Base-by-base conservation (phyloP, 2,113 vertebrate species). In the Lycaon pictus region DNA sequence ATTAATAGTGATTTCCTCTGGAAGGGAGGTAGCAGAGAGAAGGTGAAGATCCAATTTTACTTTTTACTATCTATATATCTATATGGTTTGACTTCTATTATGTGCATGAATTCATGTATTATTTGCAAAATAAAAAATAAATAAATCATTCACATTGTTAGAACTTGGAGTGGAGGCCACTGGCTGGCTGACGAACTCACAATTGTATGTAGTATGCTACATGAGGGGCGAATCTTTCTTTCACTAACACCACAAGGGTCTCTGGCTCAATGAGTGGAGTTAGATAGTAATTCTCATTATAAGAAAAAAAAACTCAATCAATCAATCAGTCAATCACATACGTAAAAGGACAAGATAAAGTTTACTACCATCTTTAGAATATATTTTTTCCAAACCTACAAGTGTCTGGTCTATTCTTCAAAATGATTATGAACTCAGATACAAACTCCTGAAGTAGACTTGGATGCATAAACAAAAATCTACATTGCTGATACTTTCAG, bases 21-120 rank as follows among this genome's bases (percentile, higher is more conserved):
- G 4, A 43, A 60, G 23, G 22, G 65, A 27, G 25, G 6, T 60
- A 43, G 2, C 27, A 94, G 2, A 43, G 37, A 88, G 58, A 88
- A 43, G 13, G 13, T 82, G 55, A 94, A 86, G 0, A 3, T 15
- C 25, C 83, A 67, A 67, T 74, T 88, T 88, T 74, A 95, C n/a
- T 32, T 69, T 76, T 96, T 62, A 81, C 22, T 92, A 19, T n/a
- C 13, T 62, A 25, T 84, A 88, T 55, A 76, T 96, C n/a, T 74
- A 69, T 67, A 71, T 23, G 4, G 16, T 55, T 90, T 94, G 51
- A 91, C 11, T 85, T 79, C 17, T 60, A 85, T 23, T 69, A 81
- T 67, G 11, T 27, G 0, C 12, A 84, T 35, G 20, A n/a, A 62
- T 88, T 91, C 32, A 16, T 65, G 3, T 81, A 85, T 81, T 74